phyloP scores from a whole-genome alignment of 2,888 invertebrate species.

The Zele albiditarsus region DNA sequence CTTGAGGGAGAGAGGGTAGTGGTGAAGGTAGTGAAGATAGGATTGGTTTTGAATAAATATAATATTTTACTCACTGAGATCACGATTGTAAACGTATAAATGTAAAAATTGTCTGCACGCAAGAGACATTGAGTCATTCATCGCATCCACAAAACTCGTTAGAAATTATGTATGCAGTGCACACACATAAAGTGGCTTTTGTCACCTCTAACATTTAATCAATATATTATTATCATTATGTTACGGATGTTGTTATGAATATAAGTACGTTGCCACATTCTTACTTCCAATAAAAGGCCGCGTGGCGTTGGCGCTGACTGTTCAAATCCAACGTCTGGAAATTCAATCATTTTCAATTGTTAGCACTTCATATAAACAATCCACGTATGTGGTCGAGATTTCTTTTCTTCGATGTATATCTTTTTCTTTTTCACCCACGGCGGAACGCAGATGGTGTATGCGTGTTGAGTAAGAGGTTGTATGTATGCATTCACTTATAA shows the following conservation, averaged over 20 bases:
- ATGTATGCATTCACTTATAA: no score
- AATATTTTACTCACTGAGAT: constrained; percentile 49
- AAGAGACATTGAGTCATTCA: constrained; percentile 22
- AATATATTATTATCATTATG: not conserved
- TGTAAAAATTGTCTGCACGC: constrained; percentile 60
- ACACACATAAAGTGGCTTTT: not conserved
- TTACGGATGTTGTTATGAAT: not conserved
- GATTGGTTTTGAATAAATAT: no score
- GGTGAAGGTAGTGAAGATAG: no score
- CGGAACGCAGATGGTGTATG: no score
- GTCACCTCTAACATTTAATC: constrained; percentile 7
- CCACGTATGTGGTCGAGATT: constrained; percentile 21
- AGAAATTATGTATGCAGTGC: not conserved
- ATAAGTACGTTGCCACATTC: not conserved
- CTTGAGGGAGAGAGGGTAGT: no score
- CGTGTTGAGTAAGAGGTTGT: no score
- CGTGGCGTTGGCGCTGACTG: constrained; percentile 37
- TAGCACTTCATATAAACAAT: not conserved
- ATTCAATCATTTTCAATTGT: constrained; percentile 17
- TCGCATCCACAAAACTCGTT: not conserved
- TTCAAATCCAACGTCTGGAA: not conserved
- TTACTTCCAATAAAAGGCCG: not conserved
- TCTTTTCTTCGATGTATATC: no score
- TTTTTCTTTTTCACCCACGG: constrained; percentile 33
- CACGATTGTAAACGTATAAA: constrained; percentile 59